These are phyloP conservation scores for Thunnus maccoyii DNA, from an alignment of 2,113 vertebrate species.

Conservation along the genomic window DNA sequence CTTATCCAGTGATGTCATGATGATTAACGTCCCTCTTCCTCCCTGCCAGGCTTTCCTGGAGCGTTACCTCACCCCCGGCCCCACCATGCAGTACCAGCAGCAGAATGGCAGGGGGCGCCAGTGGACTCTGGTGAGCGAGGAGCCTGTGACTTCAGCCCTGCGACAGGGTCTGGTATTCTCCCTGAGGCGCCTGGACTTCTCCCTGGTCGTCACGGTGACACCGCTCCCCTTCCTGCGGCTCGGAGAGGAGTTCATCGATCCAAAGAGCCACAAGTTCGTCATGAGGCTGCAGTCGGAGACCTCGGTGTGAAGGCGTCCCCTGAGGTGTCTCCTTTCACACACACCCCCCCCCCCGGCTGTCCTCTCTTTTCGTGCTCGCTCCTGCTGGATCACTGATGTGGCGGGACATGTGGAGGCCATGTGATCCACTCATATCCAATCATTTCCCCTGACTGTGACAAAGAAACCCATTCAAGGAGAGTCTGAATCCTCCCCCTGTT, in stretches of 20 bases:
- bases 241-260: constrained; percentile 95
- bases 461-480: not conserved
- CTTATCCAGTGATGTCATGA: not conserved
- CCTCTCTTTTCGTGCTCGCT: not conserved
- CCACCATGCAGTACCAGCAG: constrained; percentile 96
- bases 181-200: constrained; percentile 93
- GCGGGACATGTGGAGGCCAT: constrained; percentile 27
- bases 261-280: constrained; percentile 98
- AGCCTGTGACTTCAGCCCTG: constrained; percentile 92
- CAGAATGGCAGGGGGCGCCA: constrained; percentile 93
- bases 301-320: constrained; percentile 83
- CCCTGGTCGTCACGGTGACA: constrained; percentile 92
- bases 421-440: constrained; percentile 10
- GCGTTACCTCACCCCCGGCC: constrained; percentile 91
- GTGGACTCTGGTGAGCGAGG: constrained; percentile 97
- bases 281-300: constrained; percentile 97
- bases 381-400: not conserved
- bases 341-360: not conserved
- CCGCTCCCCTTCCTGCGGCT: constrained; percentile 94
- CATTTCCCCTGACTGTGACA: constrained; percentile 29
- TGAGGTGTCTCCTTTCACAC: too few species aligned
- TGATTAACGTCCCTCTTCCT: not conserved
- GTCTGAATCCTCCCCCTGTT: constrained; percentile 1
- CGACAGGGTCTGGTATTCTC: constrained; percentile 93
- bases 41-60: constrained; percentile 91